Evolutionary conservation across 2,888 invertebrate species (phyloP).

Genomic region (Tachystola acroxantha): DNA sequence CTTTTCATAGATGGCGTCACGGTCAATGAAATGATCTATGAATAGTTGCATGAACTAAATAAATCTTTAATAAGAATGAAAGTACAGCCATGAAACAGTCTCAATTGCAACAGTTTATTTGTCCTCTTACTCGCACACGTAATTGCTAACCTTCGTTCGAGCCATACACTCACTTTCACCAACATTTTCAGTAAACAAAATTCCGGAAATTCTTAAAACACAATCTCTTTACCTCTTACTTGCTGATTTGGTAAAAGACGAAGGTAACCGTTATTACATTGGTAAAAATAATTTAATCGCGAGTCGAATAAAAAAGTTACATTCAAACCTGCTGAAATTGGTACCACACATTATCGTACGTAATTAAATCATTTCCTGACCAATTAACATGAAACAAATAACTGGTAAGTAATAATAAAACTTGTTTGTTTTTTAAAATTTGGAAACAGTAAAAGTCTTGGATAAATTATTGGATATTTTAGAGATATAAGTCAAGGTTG

Average conservation of each 20-base stretch:
- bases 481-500: constrained; percentile 3
- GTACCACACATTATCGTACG: neutral
- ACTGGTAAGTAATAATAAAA: neutral
- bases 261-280: constrained; percentile 40
- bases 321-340: too few relatives aligned
- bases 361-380: neutral
- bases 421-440: too few relatives aligned
- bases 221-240: constrained; percentile 55
- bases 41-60: constrained; percentile 12
- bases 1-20: constrained; percentile 42
- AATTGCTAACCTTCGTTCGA: constrained; percentile 41
- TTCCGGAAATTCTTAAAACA: constrained; percentile 52
- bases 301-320: neutral
- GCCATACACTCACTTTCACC: constrained; percentile 54
- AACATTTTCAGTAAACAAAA: constrained; percentile 50
- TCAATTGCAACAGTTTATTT: constrained; percentile 19
- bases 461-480: neutral
- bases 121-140: constrained; percentile 29
- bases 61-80: constrained; percentile 16
- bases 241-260: constrained; percentile 38
- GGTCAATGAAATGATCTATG: constrained; percentile 13
- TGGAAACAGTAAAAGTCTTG: neutral
- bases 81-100: constrained; percentile 11
- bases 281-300: constrained; percentile 4
- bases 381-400: neutral